Percentiles rank a stretch among this genome's conserved stretches.
Evolutionary conservation across 2,113 vertebrate genomes (phyloP).

Genomic region (Misgurnus anguillicaudatus): DNA sequence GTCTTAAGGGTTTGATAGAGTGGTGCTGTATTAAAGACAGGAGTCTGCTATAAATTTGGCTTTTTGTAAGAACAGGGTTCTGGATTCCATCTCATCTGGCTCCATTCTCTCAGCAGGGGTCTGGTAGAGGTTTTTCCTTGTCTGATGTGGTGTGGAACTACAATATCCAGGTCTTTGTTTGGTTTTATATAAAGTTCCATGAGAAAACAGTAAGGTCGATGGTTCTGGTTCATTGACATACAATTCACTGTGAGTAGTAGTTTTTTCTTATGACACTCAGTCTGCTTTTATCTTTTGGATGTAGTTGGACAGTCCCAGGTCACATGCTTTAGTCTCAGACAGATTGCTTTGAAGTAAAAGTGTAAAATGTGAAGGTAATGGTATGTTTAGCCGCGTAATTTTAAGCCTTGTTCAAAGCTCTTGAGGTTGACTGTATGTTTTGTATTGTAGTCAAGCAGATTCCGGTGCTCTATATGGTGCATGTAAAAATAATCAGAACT

Average conservation of each 20-base stretch:
- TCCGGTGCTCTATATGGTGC: too few relatives aligned
- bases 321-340: background rate
- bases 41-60: background rate
- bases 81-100: slow-evolving; percentile 23
- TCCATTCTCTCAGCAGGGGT: background rate
- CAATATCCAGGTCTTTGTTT: slow-evolving; percentile 15
- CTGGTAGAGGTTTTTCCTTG: background rate
- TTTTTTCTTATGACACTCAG: background rate
- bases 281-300: slow-evolving; percentile 12
- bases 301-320: slow-evolving; percentile 17
- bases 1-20: slow-evolving; percentile 14
- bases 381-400: background rate
- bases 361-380: background rate
- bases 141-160: background rate
- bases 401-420: background rate
- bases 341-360: background rate
- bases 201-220: background rate
- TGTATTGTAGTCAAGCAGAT: too few relatives aligned
- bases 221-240: slow-evolving; percentile 13
- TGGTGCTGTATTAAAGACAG: slow-evolving; percentile 10
- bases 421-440: too few relatives aligned
- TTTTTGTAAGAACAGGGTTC: background rate
- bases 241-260: background rate
- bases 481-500: too few relatives aligned
- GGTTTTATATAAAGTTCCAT: background rate